Evolutionary conservation across 1,140 invertebrate genomes (phyloP), one percentile per base, ranked within the genome.

Genomic region (Triops cancriformis): DNA sequence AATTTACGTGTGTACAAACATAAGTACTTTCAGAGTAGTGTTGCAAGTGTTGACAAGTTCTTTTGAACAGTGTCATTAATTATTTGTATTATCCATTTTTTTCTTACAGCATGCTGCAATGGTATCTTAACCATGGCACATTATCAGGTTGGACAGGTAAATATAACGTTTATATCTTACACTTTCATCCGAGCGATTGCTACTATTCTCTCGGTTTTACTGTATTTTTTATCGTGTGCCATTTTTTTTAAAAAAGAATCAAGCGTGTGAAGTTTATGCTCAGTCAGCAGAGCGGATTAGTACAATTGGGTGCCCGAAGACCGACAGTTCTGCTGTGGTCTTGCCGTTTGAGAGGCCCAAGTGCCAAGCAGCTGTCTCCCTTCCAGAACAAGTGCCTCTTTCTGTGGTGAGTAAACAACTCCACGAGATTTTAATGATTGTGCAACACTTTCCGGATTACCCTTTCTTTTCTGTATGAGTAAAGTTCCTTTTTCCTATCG

Each of bases 331-430:
- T 64, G 51, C 51, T 64, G 51, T 64, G 51, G 51, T 64, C 51
- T 64, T 64, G 51, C 51, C 51, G 51, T 64, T 64, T 64, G 51
- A 64, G 51, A 64, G 51, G 51, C 51, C 51, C 14, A 64, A 64
- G 51, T 64, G 51, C 51, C 51, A 64, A 64, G 51, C 51, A 64
- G 51, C 51, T 64, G 51, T 64, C 51, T 64, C 51, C 51, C 51
- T 64, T 64, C 51, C 51, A 64, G 51, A 64, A 64, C 51, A 64
- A 64, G 51, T 64, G 51, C 51, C 51, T 64, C 51, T 64, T 64
- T 64, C 51, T 64, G 51, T 64, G 51, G 51, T 64, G 23, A 23
- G 51, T 23, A 64, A 64, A n/a, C 51, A 37, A 37, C n/a, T n/a
- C n/a, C n/a, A n/a, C n/a, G n/a, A n/a, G n/a, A n/a, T n/a, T n/a